phyloP scores from a whole-genome alignment of 2,888 invertebrate genomes.

The Cerceris rybyensis region DNA sequence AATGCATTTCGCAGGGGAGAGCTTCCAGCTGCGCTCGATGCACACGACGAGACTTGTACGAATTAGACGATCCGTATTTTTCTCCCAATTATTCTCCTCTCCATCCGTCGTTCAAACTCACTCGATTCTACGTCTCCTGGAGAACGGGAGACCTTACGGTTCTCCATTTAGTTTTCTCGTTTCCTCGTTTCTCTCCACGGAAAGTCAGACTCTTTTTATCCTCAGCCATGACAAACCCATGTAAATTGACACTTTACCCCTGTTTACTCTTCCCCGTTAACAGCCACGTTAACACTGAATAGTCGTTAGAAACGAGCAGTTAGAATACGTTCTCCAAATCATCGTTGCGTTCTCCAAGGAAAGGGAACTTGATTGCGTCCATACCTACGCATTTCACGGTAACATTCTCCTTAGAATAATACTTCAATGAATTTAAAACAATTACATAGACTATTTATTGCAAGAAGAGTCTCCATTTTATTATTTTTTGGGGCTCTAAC shows the following conservation, averaged over 20 bases:
- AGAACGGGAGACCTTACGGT: not conserved
- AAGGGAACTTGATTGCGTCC: too few relatives aligned
- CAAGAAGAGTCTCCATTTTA: too few relatives aligned
- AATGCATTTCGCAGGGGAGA: conserved; percentile 36
- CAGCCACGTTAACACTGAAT: not conserved
- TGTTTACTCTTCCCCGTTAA: conserved; percentile 25
- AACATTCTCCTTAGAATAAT: too few relatives aligned
- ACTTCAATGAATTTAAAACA: too few relatives aligned
- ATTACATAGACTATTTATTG: too few relatives aligned
- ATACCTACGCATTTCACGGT: too few relatives aligned
- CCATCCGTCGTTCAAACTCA: not conserved
- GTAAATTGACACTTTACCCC: conserved; percentile 5
- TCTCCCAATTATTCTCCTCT: not conserved
- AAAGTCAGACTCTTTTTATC: not conserved
- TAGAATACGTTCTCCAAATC: too few relatives aligned
- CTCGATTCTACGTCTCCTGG: too few relatives aligned
- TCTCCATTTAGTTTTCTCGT: not conserved
- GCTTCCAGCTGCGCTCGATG: conserved; percentile 47
- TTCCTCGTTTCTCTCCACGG: not conserved
- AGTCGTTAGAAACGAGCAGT: too few relatives aligned
- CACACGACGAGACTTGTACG: conserved; percentile 13
- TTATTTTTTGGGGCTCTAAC: too few relatives aligned
- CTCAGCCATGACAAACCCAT: not conserved
- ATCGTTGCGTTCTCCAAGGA: too few relatives aligned
- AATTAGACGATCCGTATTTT: not conserved